Evolutionary conservation across 2,113 vertebrate species (phyloP).

Genomic region (Motacilla tschutschensis): DNA sequence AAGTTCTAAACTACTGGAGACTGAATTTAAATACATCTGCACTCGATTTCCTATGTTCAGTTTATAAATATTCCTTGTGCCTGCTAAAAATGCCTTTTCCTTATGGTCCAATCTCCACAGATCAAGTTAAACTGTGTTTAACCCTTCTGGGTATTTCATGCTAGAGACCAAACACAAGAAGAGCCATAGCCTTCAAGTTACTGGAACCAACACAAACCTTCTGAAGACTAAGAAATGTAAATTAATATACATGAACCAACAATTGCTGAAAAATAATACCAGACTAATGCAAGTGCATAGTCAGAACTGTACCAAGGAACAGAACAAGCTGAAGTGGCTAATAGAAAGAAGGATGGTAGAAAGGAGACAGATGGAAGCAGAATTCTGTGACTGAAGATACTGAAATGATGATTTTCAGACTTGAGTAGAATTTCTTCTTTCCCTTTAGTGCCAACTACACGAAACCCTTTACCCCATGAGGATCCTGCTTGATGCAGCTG

Average conservation of each 20-base stretch:
- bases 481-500: background rate
- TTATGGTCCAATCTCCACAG: background rate
- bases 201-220: background rate
- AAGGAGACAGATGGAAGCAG: background rate
- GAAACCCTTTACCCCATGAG: accelerated
- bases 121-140: background rate
- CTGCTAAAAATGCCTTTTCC: background rate
- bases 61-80: background rate
- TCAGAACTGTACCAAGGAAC: background rate
- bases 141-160: background rate
- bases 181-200: background rate
- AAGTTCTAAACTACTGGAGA: background rate
- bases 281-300: background rate
- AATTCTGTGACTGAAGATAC: background rate
- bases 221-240: background rate
- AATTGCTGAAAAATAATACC: background rate
- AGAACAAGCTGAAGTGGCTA: background rate
- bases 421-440: background rate
- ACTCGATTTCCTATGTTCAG: background rate
- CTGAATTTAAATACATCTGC: background rate
- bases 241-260: background rate
- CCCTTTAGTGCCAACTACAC: background rate
- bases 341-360: background rate
- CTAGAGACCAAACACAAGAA: background rate
- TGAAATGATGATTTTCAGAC: background rate